These are phyloP conservation scores for Epinotia demarniana DNA, from an alignment of 2,888 invertebrate genomes.

Conservation along the genomic window DNA sequence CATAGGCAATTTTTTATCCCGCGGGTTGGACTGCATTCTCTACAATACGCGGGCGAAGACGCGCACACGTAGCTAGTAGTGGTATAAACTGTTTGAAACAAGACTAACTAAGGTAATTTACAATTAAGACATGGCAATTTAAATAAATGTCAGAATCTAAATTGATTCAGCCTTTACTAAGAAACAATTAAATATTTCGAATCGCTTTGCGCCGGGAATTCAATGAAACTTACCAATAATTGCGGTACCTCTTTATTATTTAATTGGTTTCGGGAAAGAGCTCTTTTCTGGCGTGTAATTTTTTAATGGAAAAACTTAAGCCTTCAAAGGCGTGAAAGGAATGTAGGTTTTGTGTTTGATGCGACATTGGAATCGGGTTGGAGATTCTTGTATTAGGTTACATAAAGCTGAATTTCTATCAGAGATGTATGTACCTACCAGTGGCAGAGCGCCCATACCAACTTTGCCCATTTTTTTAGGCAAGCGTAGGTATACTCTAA, in stretches of 20 bases:
- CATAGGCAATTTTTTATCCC: no score
- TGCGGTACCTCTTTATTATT: constrained; percentile 8
- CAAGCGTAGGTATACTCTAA: no score
- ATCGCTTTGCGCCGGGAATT: background rate
- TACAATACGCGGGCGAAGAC: no score
- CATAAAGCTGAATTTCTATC: no score
- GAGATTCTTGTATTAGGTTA: background rate
- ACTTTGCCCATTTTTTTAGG: no score
- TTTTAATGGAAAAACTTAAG: constrained; percentile 6
- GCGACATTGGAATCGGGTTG: background rate
- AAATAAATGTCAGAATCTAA: background rate
- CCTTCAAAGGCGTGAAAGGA: constrained; percentile 7
- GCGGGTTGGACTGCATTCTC: no score
- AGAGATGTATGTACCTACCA: no score
- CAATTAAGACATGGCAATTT: background rate
- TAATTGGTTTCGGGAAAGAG: constrained; percentile 10
- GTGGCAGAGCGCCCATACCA: no score
- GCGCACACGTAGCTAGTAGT: no score
- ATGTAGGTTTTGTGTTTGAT: background rate
- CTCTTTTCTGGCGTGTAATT: constrained; percentile 13
- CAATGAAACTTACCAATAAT: constrained; percentile 22
- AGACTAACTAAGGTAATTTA: background rate
- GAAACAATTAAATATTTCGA: constrained; percentile 14
- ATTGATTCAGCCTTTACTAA: background rate
- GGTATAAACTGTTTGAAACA: background rate